Evolutionary conservation across 2,797 vertebrate genomes (phyloP).

Genomic region (Syngnathus acus): DNA sequence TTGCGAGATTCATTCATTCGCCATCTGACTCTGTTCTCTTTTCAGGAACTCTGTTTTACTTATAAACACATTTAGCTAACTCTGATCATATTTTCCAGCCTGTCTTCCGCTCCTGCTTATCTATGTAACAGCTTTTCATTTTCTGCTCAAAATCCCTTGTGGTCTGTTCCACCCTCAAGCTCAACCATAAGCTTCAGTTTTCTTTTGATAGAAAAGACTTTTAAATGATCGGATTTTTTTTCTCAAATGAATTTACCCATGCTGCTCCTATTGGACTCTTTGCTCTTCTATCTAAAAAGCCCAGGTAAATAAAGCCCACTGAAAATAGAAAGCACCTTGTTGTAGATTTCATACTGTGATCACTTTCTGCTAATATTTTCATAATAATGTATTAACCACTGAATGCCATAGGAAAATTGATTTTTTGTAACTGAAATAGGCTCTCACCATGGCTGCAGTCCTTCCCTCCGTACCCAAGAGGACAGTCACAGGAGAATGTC

Average conservation of each 20-base stretch:
- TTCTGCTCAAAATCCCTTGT: background rate
- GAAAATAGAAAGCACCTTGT: background rate
- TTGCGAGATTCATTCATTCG: background rate
- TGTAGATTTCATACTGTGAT: background rate
- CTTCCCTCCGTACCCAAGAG: conserved; percentile 90
- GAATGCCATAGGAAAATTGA: background rate
- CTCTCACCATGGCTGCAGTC: conserved; percentile 86
- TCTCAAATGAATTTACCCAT: background rate
- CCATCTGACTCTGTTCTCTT: background rate
- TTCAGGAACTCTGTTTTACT: background rate
- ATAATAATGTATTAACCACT: no score
- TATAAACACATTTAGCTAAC: background rate
- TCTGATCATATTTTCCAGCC: background rate
- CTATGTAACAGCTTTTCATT: background rate
- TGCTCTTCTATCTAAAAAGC: background rate
- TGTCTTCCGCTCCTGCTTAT: background rate
- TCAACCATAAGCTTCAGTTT: background rate
- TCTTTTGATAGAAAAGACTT: background rate
- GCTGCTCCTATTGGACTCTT: background rate
- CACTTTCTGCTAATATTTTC: no score
- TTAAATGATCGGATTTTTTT: background rate
- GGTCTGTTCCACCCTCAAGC: background rate
- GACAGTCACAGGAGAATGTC: conserved; percentile 90
- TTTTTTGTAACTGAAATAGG: background rate
- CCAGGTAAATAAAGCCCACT: background rate